Base-by-base conservation (phyloP, 2,113 vertebrate species). In the Rhabdornis inornatus region DNA sequence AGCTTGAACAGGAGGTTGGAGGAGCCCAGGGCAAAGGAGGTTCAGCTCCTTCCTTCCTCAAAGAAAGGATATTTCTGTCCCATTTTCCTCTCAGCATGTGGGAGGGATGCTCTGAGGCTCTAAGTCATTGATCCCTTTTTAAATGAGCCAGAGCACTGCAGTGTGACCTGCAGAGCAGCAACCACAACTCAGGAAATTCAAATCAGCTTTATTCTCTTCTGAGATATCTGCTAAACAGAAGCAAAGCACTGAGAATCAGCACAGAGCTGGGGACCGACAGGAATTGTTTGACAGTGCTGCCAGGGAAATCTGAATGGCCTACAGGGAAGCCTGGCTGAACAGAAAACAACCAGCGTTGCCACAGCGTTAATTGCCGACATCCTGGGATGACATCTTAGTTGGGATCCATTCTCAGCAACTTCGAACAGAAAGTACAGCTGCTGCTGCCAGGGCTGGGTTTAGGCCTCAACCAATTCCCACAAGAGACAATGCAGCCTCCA, bases 111-210 rank as follows among this genome's bases (percentile, higher is more conserved):
- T 97, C 95, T 92, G 91, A 94, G 86, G 91, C 94, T 96, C 92
- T 93, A 96, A 96, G 89, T 96, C 95, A 96, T 78, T 96, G 96
- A 97, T 97, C 94, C 91, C 91, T 97, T 97, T 97, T 90, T 94
- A 91, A 81, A 89, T 0, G 22, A 95, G 96, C 94, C 96, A 97
- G 95, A 97, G 89, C 94, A 95, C 92, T 94, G 94, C 95, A 92
- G 94, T 7, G 40, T 96, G 95, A 97, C 95, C 96, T 94, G 10
- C 94, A 95, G 94, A 96, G 95, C 69, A 4, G 94, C 91, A 96
- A 97, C 96, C 95, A 52, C 96, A 97, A 95, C 92, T 97, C 96
- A 96, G 96, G 96, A 97, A 97, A 97, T 96, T 97, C 92, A 92
- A 97, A 96, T 97, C 96, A 95, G 96, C 94, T 97, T 96, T 94